These are phyloP conservation scores for Epicampocera succincta DNA, from an alignment of 2,888 invertebrate species.

Conservation along the genomic window DNA sequence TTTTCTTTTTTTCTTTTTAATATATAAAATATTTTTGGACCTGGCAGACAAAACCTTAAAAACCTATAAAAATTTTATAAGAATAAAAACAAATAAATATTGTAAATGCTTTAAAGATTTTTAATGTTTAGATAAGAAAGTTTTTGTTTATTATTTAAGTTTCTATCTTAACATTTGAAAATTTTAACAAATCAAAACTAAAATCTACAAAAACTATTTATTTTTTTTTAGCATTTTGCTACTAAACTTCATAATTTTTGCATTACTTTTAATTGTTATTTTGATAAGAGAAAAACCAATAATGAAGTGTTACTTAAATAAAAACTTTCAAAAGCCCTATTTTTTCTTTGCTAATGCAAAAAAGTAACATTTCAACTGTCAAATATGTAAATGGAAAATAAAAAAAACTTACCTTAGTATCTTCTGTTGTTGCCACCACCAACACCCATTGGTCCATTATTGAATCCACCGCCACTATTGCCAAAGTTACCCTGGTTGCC, in stretches of 20 bases:
- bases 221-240: constrained; percentile 9
- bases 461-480: constrained; percentile 76
- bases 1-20: constrained; percentile 72
- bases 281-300: neutral
- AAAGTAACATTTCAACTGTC: neutral
- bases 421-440: constrained; percentile 81
- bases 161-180: constrained; percentile 28
- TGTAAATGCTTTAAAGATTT: constrained; percentile 69
- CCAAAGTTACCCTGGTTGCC: constrained; percentile 82
- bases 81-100: constrained; percentile 77
- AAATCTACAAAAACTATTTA: neutral
- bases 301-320: neutral
- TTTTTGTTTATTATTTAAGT: constrained; percentile 3
- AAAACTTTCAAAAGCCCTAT: neutral
- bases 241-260: constrained; percentile 10
- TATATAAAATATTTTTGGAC: constrained; percentile 72
- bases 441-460: constrained; percentile 59
- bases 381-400: constrained; percentile 50
- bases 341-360: no score
- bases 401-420: constrained; percentile 80
- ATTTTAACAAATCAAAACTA: constrained; percentile 27
- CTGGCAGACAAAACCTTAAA: constrained; percentile 77
- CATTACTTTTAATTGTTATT: neutral
- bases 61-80: constrained; percentile 80
- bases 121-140: constrained; percentile 37